A percentile compares a stretch with the other conserved stretches of the same genome.
These are phyloP conservation scores for Camarhynchus parvulus DNA, from an alignment of 2,113 vertebrate species.

Conservation along the genomic window DNA sequence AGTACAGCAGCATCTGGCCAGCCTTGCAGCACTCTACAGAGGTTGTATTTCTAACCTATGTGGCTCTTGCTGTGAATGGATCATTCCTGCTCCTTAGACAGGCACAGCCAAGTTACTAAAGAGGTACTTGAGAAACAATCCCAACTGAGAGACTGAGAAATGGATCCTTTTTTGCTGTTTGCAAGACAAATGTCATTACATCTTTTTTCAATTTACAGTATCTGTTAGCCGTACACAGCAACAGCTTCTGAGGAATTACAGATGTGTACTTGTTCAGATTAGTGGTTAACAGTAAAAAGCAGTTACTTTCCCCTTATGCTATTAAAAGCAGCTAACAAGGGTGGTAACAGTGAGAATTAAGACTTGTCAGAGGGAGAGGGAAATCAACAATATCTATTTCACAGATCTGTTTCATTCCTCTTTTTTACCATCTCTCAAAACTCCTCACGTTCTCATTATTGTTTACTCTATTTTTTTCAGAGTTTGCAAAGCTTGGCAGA, in stretches of 20 bases:
- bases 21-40: neutral
- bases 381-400: neutral
- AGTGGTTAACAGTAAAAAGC: constrained; percentile 45
- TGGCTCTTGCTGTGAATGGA: neutral
- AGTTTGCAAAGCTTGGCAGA: neutral
- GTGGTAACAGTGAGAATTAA: constrained; percentile 19
- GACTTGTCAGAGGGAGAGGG: neutral
- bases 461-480: neutral
- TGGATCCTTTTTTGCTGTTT: neutral
- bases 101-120: neutral
- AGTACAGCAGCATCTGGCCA: neutral
- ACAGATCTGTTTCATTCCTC: neutral
- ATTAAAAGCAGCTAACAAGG: constrained; percentile 8
- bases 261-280: constrained; percentile 35
- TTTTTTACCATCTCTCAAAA: neutral
- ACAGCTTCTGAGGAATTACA: constrained; percentile 24
- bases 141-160: neutral
- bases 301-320: neutral
- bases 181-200: neutral
- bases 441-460: neutral
- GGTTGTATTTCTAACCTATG: neutral
- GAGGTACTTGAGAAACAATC: neutral
- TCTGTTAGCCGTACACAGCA: neutral
- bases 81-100: neutral
- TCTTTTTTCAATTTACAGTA: neutral